Evolutionary conservation across 1,140 invertebrate species (phyloP), one percentile per base, ranked within the genome.

Genomic region (Philopotamus ludificatus): DNA sequence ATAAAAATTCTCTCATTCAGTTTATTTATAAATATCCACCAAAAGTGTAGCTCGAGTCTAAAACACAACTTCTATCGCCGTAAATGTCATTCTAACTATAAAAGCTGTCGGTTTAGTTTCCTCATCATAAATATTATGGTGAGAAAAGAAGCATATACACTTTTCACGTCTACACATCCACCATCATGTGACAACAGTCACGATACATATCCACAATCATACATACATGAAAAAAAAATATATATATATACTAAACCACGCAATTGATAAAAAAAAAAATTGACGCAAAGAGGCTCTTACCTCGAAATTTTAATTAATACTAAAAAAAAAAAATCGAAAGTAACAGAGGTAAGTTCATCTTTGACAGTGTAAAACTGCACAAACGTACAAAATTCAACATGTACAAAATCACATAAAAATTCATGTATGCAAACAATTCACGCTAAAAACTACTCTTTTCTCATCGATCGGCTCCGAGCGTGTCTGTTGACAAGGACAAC

Each of bases 11-110:
- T 66, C 65, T 49, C 49, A 54, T 66, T 66, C 54, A 51, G 12
- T 66, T 66, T 66, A 66, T 66, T 66, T 66, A 66, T 61, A 66
- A 66, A 66, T 66, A 61, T 53, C 65, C 65, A 66, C 58, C 65
- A 66, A 60, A 61, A 62, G 44, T 65, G 63, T 59, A 57, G 63
- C 63, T 63, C 47, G 47, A 65, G 23, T 65, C 63, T 65, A 65
- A 65, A 65, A 65, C 63, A 65, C 63, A 59, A 51, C 42, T 65
- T 59, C 63, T 65, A 65, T 50, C 15, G 54, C 20, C 45, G 42
- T 49, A 60, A 60, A 26, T 63, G 61, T 63, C 61, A 54, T 55
- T 55, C 42, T 45, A 57, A 49, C 51, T 55, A 57, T 45, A 49
- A 55, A 57, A 54, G 63, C 41, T 49, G 51, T 54, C 51, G 60